phyloP scores from a whole-genome alignment of 2,797 vertebrate genomes.

The Selene dorsalis region DNA sequence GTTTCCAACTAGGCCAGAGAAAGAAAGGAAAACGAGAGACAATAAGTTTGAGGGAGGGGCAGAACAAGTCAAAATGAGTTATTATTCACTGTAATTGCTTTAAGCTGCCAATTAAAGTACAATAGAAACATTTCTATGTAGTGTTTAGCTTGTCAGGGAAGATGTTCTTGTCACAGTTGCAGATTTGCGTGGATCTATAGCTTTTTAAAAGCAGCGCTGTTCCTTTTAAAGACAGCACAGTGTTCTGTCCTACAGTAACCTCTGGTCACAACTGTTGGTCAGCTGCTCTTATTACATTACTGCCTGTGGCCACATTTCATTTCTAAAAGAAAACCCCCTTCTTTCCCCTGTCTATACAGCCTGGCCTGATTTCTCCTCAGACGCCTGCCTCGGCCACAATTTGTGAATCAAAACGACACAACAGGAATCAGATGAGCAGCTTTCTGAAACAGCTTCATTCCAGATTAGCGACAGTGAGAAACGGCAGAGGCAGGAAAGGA shows the following conservation, averaged over 20 bases:
- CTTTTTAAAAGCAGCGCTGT: conserved; percentile 2
- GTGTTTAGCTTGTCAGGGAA: neutral
- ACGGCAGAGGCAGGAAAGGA: conserved; percentile 18
- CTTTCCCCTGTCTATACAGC: neutral
- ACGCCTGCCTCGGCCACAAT: neutral
- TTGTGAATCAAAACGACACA: conserved; percentile 3
- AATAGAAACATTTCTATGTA: neutral
- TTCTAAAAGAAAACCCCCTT: conserved; percentile 36
- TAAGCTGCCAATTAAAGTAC: neutral
- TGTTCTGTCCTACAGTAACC: conserved; percentile 57
- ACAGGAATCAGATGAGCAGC: conserved; percentile 17
- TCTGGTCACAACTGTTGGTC: conserved; percentile 47
- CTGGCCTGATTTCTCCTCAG: neutral
- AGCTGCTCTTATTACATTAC: conserved; percentile 53
- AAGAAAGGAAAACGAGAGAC: neutral
- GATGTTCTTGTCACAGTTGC: conserved; percentile 4
- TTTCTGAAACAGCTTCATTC: neutral
- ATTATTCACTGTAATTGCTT: neutral
- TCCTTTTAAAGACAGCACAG: conserved; percentile 20
- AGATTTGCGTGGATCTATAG: neutral
- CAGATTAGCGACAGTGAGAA: neutral
- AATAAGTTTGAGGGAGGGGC: neutral
- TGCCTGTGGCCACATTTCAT: conserved; percentile 45
- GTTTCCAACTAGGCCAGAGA: neutral
- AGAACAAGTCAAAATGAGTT: neutral